Evolutionary conservation across 2,797 vertebrate genomes (phyloP).

Genomic region (Propithecus perrieri): DNA sequence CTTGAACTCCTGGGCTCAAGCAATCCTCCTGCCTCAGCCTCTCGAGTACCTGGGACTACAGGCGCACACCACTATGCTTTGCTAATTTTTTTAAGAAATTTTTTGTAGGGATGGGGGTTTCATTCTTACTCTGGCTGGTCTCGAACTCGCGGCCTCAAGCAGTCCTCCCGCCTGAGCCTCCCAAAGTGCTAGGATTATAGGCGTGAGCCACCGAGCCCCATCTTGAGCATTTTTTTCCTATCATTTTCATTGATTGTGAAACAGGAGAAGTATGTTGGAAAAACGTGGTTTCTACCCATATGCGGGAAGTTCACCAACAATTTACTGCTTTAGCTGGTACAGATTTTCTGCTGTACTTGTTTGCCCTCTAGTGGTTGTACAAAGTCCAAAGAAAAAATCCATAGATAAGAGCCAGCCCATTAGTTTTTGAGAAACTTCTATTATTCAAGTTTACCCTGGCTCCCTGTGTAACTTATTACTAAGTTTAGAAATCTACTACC

Average conservation of each 20-base stretch:
- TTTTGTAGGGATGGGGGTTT: not conserved
- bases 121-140: not conserved
- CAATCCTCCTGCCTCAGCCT: not conserved
- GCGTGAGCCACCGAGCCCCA: no score
- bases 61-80: not conserved
- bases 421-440: not conserved
- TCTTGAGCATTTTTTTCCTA: not conserved
- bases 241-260: not conserved
- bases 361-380: slow-evolving; percentile 35
- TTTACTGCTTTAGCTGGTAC: not conserved
- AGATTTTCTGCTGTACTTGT: not conserved
- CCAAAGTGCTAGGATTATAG: not conserved
- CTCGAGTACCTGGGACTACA: not conserved
- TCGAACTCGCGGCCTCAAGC: not conserved
- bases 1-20: not conserved
- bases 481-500: not conserved
- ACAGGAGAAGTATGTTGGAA: not conserved
- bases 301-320: not conserved
- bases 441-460: not conserved
- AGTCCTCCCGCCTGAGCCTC: not conserved
- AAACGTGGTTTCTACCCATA: not conserved
- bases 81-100: not conserved
- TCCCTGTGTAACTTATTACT: not conserved
- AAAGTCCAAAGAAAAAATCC: not conserved
- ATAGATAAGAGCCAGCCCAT: not conserved